A percentile compares a stretch with the other conserved stretches of the same genome.
These are phyloP conservation scores for Phymorhynchus buccinoides DNA, from an alignment of 1,140 invertebrate genomes.

Conservation along the genomic window DNA sequence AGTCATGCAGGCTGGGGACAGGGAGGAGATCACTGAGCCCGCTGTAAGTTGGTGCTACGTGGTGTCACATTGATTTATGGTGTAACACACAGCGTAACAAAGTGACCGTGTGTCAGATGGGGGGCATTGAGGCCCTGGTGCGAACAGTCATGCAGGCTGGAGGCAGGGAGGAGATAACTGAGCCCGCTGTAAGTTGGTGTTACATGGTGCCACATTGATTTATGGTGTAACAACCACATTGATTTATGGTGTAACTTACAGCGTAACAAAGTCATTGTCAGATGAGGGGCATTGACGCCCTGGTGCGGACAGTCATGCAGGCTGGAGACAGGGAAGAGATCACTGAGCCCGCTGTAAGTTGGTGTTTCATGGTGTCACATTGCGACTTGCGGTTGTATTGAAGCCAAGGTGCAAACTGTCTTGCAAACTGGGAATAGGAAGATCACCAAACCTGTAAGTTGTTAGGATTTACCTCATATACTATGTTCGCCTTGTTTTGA, in stretches of 20 bases:
- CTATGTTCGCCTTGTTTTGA: constrained; percentile 10
- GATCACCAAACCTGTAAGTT: too few relatives aligned
- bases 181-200: constrained; percentile 86
- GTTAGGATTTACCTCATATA: not conserved
- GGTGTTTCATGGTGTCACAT: too few relatives aligned
- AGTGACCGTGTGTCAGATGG: constrained; percentile 80
- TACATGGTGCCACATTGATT: too few relatives aligned
- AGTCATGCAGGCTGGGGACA: constrained; percentile 93
- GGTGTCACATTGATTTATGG: too few relatives aligned
- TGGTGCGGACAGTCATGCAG: constrained; percentile 93
- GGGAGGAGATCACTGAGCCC: constrained; percentile 98
- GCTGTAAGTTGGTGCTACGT: constrained; percentile 82
- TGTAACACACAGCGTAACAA: constrained; percentile 99
- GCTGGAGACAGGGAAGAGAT: constrained; percentile 98
- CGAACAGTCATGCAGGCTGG: constrained; percentile 94
- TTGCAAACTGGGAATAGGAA: too few relatives aligned
- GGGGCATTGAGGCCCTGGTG: constrained; percentile 95
- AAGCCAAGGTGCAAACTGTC: too few relatives aligned
- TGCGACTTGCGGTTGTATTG: too few relatives aligned
- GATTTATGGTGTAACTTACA: not conserved
- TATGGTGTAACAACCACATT: too few relatives aligned
- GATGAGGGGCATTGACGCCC: constrained; percentile 95
- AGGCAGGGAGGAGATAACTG: constrained; percentile 97
- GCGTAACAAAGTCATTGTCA: constrained; percentile 95
- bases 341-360: constrained; percentile 91